Conservation (phyloP, 1,140 invertebrate genomes). For the Theocolax elegans region DNA sequence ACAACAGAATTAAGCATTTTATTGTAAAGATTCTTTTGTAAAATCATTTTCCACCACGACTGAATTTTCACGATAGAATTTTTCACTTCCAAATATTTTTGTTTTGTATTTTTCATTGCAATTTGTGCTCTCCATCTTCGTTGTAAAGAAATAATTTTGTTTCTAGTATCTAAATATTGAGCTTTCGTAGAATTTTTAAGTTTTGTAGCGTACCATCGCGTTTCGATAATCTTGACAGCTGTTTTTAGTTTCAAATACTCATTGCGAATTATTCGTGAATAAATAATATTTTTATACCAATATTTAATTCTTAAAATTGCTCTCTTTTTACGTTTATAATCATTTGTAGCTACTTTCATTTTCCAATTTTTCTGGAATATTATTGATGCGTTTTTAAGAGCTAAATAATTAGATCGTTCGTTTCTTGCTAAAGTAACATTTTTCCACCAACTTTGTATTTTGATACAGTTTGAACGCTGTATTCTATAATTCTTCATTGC, state of each 20-base stretch:
- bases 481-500: constrained; percentile 25
- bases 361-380: constrained; percentile 53
- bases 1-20: constrained; percentile 35
- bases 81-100: constrained; percentile 50
- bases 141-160: constrained; percentile 47
- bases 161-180: constrained; percentile 43
- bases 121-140: constrained; percentile 48
- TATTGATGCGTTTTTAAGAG: constrained; percentile 42
- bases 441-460: constrained; percentile 54
- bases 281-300: constrained; percentile 46
- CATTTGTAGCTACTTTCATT: constrained; percentile 36
- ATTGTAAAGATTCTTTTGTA: constrained; percentile 21
- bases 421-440: constrained; percentile 16
- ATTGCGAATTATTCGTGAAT: constrained; percentile 38
- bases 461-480: constrained; percentile 31
- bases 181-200: constrained; percentile 47
- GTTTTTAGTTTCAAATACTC: constrained; percentile 53
- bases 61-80: constrained; percentile 53
- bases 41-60: constrained; percentile 51
- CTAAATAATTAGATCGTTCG: constrained; percentile 23
- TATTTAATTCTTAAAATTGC: constrained; percentile 46
- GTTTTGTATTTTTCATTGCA: constrained; percentile 45
- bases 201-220: constrained; percentile 57
- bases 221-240: constrained; percentile 60
- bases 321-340: constrained; percentile 41